These are phyloP conservation scores for Philereme transversata DNA, from an alignment of 2,888 invertebrate genomes.

Conservation along the genomic window DNA sequence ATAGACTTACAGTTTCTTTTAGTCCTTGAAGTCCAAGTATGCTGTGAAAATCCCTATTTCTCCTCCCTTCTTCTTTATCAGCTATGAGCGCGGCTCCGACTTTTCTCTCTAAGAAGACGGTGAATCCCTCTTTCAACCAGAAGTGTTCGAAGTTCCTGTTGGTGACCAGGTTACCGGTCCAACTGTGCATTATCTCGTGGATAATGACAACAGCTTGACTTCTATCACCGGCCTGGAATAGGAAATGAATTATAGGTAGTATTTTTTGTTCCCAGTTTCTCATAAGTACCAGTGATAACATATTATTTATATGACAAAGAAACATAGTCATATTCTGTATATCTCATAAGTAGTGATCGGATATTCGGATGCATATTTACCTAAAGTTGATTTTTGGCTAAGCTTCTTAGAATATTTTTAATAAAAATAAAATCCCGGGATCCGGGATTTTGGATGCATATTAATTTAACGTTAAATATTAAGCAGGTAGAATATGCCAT, in stretches of 20 bases:
- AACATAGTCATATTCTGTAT: too few species aligned
- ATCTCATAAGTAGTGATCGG: too few species aligned
- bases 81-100: constrained; percentile 87
- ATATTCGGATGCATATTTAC: too few species aligned
- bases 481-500: too few species aligned
- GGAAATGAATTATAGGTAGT: background rate
- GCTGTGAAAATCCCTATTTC: constrained; percentile 91
- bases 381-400: too few species aligned
- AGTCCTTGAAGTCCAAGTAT: constrained; percentile 90
- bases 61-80: constrained; percentile 68
- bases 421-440: too few species aligned
- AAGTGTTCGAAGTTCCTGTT: constrained; percentile 97
- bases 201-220: constrained; percentile 95
- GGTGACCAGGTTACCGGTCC: constrained; percentile 97
- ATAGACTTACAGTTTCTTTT: constrained; percentile 87
- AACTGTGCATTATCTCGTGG: constrained; percentile 98
- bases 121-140: constrained; percentile 98
- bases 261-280: too few species aligned
- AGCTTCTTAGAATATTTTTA: too few species aligned
- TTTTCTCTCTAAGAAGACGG: constrained; percentile 95
- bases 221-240: constrained; percentile 91
- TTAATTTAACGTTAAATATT: too few species aligned
- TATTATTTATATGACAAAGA: too few species aligned
- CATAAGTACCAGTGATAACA: too few species aligned
- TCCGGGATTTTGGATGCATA: too few species aligned